These are phyloP conservation scores for Tenebrio molitor DNA, from an alignment of 1,140 invertebrate genomes.

Conservation along the genomic window DNA sequence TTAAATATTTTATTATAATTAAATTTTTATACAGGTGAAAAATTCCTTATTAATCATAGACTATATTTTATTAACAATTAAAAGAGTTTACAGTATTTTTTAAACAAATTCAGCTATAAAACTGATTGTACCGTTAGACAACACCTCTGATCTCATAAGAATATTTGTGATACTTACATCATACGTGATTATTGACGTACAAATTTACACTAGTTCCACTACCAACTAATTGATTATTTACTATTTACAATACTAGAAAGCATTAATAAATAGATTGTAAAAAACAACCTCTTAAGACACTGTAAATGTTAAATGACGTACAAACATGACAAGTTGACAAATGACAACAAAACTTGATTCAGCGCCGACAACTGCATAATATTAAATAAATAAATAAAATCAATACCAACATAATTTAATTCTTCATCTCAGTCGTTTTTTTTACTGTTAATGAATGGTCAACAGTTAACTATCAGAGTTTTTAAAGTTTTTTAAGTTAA, in stretches of 20 bases:
- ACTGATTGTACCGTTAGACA: constrained; percentile 32
- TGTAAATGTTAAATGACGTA: constrained; percentile 42
- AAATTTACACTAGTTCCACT: neutral
- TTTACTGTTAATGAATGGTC: too few relatives aligned
- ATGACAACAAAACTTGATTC: constrained; percentile 37
- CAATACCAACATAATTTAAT: constrained; percentile 5
- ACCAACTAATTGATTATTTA: neutral
- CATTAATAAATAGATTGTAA: constrained; percentile 38
- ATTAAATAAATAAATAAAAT: too few relatives aligned
- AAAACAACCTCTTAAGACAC: constrained; percentile 41
- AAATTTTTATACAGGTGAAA: too few relatives aligned
- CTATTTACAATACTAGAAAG: constrained; percentile 38
- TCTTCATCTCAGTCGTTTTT: too few relatives aligned
- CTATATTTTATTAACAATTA: too few relatives aligned
- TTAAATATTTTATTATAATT: too few relatives aligned
- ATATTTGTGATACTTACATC: constrained; percentile 4
- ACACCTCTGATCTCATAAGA: neutral
- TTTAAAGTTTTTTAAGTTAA: too few relatives aligned
- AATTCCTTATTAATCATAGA: too few relatives aligned
- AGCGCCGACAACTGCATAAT: neutral
- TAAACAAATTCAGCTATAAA: constrained; percentile 9
- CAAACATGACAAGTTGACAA: constrained; percentile 45
- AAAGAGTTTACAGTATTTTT: too few relatives aligned
- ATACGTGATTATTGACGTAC: constrained; percentile 1
- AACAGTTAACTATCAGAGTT: too few relatives aligned